Conservation (phyloP, 1,140 invertebrate species). For the Pissodes strobi region DNA sequence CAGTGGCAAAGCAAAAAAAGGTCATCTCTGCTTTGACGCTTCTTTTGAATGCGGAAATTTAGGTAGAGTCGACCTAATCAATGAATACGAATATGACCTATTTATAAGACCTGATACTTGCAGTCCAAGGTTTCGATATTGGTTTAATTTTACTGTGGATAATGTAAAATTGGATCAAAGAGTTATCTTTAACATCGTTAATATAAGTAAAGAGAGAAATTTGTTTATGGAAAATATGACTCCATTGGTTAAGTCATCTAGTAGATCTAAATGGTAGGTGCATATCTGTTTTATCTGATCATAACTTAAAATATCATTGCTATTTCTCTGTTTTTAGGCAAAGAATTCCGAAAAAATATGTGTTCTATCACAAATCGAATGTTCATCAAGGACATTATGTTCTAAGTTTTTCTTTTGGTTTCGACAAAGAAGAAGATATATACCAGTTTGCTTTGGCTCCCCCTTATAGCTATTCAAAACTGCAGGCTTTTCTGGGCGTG, state of each 20-base stretch:
- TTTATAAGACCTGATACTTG: conserved; percentile 96
- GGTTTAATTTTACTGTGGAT: conserved; percentile 98
- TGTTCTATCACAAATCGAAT: conserved; percentile 92
- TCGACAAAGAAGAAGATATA: conserved; percentile 90
- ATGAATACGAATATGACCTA: conserved; percentile 94
- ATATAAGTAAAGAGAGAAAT: conserved; percentile 90
- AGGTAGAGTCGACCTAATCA: conserved; percentile 90
- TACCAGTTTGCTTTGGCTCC: conserved; percentile 93
- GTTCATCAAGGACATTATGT: conserved; percentile 91
- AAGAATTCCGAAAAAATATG: conserved; percentile 78
- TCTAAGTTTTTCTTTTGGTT: conserved; percentile 91
- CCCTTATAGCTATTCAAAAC: conserved; percentile 91
- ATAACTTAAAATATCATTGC: background rate
- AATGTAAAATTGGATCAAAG: conserved; percentile 93
- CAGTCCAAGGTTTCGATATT: conserved; percentile 88
- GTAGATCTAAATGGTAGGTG: conserved; percentile 90
- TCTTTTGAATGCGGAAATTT: conserved; percentile 97
- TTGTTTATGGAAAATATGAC: conserved; percentile 90
- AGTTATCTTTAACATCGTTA: conserved; percentile 97
- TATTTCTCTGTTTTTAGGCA: conserved; percentile 77
- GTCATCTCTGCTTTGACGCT: conserved; percentile 96
- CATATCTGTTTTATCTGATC: background rate
- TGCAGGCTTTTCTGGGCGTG: conserved; percentile 81
- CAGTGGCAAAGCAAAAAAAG: conserved; percentile 90
- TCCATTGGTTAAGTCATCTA: conserved; percentile 90